Percentiles rank a stretch among this genome's conserved stretches.
phyloP scores from a whole-genome alignment of 2,888 invertebrate genomes.

The Phorcus lineatus region DNA sequence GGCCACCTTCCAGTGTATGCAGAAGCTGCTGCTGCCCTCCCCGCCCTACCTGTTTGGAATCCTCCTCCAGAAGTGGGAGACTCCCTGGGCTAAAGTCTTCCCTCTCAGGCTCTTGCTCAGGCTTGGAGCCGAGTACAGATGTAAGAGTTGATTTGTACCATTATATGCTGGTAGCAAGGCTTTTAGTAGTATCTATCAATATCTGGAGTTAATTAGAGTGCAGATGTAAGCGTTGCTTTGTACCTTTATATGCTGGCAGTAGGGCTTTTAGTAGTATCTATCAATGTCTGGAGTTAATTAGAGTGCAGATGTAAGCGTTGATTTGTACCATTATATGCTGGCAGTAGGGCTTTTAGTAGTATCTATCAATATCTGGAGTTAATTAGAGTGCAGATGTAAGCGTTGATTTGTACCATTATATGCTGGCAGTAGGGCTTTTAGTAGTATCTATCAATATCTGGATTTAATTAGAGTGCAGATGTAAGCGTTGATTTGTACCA shows the following conservation, averaged over 20 bases:
- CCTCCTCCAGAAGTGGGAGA: conserved; percentile 87
- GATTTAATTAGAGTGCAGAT: too few relatives aligned
- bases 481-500: conserved; percentile 55
- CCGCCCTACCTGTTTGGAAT: conserved; percentile 88
- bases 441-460: neutral
- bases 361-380: too few relatives aligned
- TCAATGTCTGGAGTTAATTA: too few relatives aligned
- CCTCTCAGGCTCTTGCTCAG: conserved; percentile 83
- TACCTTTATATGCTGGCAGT: too few relatives aligned
- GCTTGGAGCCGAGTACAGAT: conserved; percentile 89
- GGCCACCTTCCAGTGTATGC: conserved; percentile 87
- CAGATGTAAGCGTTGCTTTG: conserved; percentile 77
- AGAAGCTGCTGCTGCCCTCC: conserved; percentile 84
- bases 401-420: neutral
- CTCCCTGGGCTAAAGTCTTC: conserved; percentile 89
- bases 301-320: conserved; percentile 55
- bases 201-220: conserved; percentile 80
- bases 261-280: too few relatives aligned
- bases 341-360: too few relatives aligned
- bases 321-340: neutral
- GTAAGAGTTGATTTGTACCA: conserved; percentile 67
- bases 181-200: neutral
- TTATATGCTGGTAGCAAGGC: too few relatives aligned
- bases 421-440: too few relatives aligned
- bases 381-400: too few relatives aligned